phyloP scores from a whole-genome alignment of 2,113 vertebrate genomes.

The Panthera uncia region DNA sequence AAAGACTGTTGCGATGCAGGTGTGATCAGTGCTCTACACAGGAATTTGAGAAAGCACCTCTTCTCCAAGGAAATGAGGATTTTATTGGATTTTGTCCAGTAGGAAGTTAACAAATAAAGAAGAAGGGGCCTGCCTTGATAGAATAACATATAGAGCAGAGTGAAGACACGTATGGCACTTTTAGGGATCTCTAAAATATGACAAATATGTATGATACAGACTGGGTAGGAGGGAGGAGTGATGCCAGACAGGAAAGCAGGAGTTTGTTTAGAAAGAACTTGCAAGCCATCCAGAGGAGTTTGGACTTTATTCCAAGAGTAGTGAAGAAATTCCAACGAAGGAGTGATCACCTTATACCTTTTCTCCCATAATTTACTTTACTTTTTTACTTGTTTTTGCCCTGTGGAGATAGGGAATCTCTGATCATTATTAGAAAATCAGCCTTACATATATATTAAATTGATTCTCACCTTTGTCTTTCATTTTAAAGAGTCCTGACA shows the following conservation, averaged over 20 bases:
- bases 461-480: neutral
- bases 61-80: neutral
- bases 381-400: slow-evolving; percentile 23
- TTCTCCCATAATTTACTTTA: slow-evolving; percentile 18
- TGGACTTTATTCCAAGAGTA: neutral
- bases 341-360: neutral
- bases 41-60: neutral
- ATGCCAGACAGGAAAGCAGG: neutral
- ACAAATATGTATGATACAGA: neutral
- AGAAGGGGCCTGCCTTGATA: neutral
- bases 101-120: neutral
- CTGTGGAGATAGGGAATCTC: neutral
- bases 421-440: slow-evolving; percentile 4
- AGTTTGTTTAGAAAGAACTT: neutral
- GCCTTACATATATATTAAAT: neutral
- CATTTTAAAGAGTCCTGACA: neutral
- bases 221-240: neutral
- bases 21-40: neutral
- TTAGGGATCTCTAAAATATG: neutral
- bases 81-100: neutral
- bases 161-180: neutral
- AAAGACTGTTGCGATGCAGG: neutral
- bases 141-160: neutral
- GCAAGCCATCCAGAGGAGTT: neutral
- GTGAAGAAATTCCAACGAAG: neutral